Percentiles rank a stretch among this genome's conserved stretches.
Evolutionary conservation across 2,113 vertebrate species (phyloP).

Genomic region (Ochotona curzoniae): DNA sequence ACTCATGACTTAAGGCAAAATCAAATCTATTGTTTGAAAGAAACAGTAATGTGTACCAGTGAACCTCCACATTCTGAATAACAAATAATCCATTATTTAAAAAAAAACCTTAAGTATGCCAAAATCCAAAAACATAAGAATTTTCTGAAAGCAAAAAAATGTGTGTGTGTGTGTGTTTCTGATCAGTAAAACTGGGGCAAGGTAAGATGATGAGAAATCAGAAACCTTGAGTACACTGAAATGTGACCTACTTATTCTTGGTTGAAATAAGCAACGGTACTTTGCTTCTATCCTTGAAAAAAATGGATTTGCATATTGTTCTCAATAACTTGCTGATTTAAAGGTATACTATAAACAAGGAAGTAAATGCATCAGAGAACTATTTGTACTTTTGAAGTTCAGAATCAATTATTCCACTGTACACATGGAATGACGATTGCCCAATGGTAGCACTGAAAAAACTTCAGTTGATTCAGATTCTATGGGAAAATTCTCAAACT

Average conservation of each 20-base stretch:
- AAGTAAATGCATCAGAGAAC: background rate
- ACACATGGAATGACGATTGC: background rate
- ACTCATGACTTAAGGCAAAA: background rate
- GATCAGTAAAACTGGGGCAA: background rate
- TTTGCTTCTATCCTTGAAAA: background rate
- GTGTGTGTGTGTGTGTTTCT: background rate
- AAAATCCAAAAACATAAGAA: background rate
- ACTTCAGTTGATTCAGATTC: background rate
- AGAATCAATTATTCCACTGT: background rate
- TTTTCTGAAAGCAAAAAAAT: background rate
- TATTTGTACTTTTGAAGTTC: background rate
- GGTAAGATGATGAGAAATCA: background rate
- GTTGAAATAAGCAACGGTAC: background rate
- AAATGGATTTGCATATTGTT: background rate
- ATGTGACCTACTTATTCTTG: background rate
- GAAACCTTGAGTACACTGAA: background rate
- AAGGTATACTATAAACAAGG: background rate
- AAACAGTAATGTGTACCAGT: background rate
- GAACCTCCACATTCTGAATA: background rate
- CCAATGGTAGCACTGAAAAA: background rate
- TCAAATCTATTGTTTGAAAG: background rate
- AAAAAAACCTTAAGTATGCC: background rate
- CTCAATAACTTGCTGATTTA: background rate
- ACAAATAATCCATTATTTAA: background rate
- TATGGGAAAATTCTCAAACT: background rate